Percentiles rank a stretch among this genome's conserved stretches.
phyloP scores from a whole-genome alignment of 2,113 vertebrate genomes.

The Polyodon spathula region DNA sequence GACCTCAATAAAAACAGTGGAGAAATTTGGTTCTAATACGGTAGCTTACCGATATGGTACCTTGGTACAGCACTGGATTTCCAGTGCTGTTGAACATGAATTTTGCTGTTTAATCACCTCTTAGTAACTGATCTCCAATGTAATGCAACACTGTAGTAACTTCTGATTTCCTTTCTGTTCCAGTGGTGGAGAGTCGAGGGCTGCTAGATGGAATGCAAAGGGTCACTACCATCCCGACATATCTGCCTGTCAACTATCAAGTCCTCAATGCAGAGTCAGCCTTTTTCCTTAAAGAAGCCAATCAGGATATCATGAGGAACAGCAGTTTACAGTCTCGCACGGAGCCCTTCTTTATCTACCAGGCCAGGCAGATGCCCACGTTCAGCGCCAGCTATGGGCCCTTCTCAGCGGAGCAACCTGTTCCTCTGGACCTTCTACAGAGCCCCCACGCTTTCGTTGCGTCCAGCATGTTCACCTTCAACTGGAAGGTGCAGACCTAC shows the following conservation, averaged over 20 bases:
- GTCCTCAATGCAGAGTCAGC: slow-evolving; percentile 64
- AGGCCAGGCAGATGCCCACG: slow-evolving; percentile 60
- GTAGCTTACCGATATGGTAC: too few species aligned
- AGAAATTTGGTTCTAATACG: too few species aligned
- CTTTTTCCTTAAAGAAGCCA: slow-evolving; percentile 83
- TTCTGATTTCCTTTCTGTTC: slow-evolving; percentile 27
- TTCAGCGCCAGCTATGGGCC: slow-evolving; percentile 82
- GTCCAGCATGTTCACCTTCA: slow-evolving; percentile 59
- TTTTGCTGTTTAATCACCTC: too few species aligned
- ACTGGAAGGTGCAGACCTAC: slow-evolving; percentile 79
- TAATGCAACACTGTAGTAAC: too few species aligned
- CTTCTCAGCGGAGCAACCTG: slow-evolving; percentile 61
- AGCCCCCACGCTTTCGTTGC: slow-evolving; percentile 51
- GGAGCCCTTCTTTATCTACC: slow-evolving; percentile 77
- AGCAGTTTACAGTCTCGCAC: slow-evolving; percentile 75
- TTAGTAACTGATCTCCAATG: too few species aligned
- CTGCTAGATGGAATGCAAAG: slow-evolving; percentile 62
- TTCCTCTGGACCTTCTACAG: slow-evolving; percentile 69
- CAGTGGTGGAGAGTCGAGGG: slow-evolving; percentile 68
- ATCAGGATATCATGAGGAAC: slow-evolving; percentile 76
- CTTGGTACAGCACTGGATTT: too few species aligned
- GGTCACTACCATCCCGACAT: slow-evolving; percentile 72
- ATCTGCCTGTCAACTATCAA: slow-evolving; percentile 82
- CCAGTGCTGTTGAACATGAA: too few species aligned
- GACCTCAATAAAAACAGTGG: too few species aligned